phyloP scores from a whole-genome alignment of 2,113 vertebrate genomes.

The Lontra canadensis region DNA sequence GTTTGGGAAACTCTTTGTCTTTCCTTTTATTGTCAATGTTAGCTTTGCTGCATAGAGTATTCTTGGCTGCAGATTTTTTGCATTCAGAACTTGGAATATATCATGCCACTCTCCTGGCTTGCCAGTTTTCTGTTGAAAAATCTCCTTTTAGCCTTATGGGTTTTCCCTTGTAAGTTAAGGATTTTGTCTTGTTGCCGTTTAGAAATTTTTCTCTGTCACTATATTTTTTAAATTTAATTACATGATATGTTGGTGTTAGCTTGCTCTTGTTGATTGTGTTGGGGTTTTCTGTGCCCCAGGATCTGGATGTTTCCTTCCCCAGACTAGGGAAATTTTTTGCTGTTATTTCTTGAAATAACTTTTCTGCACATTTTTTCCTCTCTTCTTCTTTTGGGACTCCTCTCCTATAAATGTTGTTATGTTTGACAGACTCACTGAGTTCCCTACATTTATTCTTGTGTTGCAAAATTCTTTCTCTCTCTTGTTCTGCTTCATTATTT shows the following conservation, averaged over 20 bases:
- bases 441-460: background rate
- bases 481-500: background rate
- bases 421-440: background rate
- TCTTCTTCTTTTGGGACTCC: background rate
- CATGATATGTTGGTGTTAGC: background rate
- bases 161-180: background rate
- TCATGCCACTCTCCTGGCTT: background rate
- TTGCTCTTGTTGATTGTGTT: background rate
- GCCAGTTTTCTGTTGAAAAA: background rate
- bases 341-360: background rate
- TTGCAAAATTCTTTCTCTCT: background rate
- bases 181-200: background rate
- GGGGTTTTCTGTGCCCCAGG: background rate
- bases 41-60: background rate
- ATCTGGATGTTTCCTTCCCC: background rate
- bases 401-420: background rate
- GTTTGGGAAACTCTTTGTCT: background rate
- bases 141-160: background rate
- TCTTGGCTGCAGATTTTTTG: background rate
- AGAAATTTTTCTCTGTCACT: background rate
- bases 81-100: background rate
- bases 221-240: background rate
- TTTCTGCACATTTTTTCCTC: background rate
- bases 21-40: background rate
- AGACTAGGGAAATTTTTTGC: background rate